These are phyloP conservation scores for Vidua chalybeata DNA, from an alignment of 2,113 vertebrate species.

Conservation along the genomic window DNA sequence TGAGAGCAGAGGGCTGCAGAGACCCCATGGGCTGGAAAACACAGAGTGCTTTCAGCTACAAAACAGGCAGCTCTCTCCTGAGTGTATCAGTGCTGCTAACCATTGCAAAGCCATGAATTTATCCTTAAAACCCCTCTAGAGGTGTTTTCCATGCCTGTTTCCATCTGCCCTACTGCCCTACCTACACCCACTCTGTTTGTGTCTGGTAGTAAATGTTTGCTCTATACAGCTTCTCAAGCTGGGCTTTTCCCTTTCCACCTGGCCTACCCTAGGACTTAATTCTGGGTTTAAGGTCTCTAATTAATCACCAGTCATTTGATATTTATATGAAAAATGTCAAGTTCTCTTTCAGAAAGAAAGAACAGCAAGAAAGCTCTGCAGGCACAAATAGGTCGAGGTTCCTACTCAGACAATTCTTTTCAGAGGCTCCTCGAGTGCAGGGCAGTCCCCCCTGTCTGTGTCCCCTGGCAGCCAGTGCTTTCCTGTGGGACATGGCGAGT, in stretches of 20 bases:
- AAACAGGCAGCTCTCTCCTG: neutral
- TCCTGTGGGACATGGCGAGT: fast-evolving
- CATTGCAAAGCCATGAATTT: neutral
- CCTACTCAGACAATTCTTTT: neutral
- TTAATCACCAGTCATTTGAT: neutral
- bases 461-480: neutral
- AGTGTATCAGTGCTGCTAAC: neutral
- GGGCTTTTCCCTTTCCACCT: neutral
- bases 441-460: neutral
- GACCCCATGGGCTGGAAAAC: neutral
- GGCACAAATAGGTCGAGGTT: fast-evolving
- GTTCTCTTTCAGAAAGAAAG: neutral
- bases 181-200: neutral
- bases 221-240: neutral
- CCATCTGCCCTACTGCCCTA: neutral
- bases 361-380: neutral
- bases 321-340: neutral
- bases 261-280: neutral
- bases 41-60: neutral
- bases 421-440: neutral
- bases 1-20: neutral
- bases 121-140: neutral
- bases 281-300: neutral
- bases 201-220: neutral
- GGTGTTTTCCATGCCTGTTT: neutral